Evolutionary conservation across 2,113 vertebrate genomes (phyloP).

Genomic region (Piaya cayana): DNA sequence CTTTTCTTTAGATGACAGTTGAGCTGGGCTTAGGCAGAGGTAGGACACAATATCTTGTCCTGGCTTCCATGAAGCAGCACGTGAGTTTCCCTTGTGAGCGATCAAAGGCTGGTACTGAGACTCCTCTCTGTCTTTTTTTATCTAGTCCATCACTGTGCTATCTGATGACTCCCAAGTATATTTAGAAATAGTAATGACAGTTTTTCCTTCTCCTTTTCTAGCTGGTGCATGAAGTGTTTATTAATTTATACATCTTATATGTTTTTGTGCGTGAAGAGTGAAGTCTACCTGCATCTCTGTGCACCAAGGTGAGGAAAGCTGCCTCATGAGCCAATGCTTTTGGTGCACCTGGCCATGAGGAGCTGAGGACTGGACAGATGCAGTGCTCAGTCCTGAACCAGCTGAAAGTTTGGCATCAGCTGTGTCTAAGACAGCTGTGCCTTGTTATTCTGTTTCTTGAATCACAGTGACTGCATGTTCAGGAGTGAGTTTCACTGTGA

Average conservation of each 20-base stretch:
- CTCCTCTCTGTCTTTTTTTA: background rate
- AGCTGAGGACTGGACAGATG: background rate
- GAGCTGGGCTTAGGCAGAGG: slow-evolving; percentile 15
- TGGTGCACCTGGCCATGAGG: background rate
- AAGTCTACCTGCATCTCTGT: background rate
- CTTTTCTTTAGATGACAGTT: slow-evolving; percentile 13
- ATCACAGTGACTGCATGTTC: background rate
- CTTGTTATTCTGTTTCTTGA: background rate
- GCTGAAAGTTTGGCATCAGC: background rate
- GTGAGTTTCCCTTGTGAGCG: background rate
- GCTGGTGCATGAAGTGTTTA: background rate
- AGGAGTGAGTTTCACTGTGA: background rate
- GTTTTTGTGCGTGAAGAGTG: background rate
- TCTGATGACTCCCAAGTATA: slow-evolving; percentile 17
- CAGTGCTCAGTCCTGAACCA: background rate
- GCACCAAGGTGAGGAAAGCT: background rate
- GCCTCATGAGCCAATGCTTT: background rate
- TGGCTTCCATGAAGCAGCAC: background rate
- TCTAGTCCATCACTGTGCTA: background rate
- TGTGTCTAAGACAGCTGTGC: background rate
- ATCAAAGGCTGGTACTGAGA: slow-evolving; percentile 20
- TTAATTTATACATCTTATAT: background rate
- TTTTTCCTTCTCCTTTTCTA: background rate
- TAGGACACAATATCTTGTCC: background rate
- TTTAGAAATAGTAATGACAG: background rate